Evolutionary conservation across 1,140 invertebrate genomes (phyloP).

Genomic region (Holotrichia oblita): DNA sequence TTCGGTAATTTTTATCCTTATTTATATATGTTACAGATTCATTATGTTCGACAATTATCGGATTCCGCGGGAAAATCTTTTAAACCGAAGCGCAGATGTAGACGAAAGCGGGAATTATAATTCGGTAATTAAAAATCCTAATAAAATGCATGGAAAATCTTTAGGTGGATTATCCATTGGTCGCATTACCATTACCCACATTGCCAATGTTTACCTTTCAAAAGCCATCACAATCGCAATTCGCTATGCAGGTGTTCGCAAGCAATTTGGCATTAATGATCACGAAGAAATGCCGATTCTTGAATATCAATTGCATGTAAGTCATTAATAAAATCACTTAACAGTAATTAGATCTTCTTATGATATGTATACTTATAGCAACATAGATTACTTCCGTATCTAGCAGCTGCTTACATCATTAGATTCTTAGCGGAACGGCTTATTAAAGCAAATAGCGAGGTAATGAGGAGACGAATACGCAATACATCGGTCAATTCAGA

Average conservation of each 20-base stretch:
- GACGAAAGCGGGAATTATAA: constrained; percentile 85
- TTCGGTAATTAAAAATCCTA: constrained; percentile 76
- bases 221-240: constrained; percentile 83
- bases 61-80: constrained; percentile 79
- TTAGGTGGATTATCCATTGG: constrained; percentile 86
- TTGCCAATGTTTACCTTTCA: constrained; percentile 75
- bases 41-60: constrained; percentile 85
- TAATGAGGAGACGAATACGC: neutral
- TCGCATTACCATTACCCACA: constrained; percentile 74
- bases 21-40: constrained; percentile 64
- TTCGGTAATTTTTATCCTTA: neutral
- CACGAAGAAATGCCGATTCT: constrained; percentile 83
- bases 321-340: constrained; percentile 49
- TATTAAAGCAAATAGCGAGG: constrained; percentile 51
- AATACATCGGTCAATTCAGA: neutral
- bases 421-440: constrained; percentile 74
- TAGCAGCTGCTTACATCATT: constrained; percentile 84
- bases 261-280: constrained; percentile 84
- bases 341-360: neutral
- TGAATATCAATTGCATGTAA: constrained; percentile 89
- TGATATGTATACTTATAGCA: constrained; percentile 68
- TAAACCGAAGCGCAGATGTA: constrained; percentile 89
- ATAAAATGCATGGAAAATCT: constrained; percentile 78
- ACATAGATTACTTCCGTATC: constrained; percentile 89
- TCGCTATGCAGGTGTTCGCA: constrained; percentile 79